Conservation (phyloP, 2,113 vertebrate genomes). For the Lophotis ruficrista region DNA sequence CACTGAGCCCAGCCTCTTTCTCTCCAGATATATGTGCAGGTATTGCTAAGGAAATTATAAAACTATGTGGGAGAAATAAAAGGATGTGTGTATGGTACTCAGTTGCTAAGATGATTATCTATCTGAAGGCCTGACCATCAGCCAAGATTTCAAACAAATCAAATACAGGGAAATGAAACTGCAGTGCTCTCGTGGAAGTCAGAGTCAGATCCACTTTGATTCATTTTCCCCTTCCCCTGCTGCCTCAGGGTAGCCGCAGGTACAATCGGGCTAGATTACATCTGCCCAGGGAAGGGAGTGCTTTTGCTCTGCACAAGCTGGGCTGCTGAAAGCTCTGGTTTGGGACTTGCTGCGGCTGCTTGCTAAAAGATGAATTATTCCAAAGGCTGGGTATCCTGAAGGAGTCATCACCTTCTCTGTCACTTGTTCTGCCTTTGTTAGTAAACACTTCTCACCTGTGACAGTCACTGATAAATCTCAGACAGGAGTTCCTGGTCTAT, state of each 20-base stretch:
- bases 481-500: constrained; percentile 52
- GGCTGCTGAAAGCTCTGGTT: neutral
- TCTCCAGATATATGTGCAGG: neutral
- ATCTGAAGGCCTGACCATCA: neutral
- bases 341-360: neutral
- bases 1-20: neutral
- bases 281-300: neutral
- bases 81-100: neutral
- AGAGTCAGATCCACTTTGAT: neutral
- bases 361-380: constrained; percentile 44
- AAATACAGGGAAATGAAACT: neutral
- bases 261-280: neutral
- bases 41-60: neutral
- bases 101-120: neutral
- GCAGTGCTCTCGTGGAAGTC: neutral
- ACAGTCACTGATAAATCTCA: constrained; percentile 57
- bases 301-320: neutral
- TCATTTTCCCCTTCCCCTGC: neutral
- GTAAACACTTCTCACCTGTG: constrained; percentile 68
- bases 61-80: neutral
- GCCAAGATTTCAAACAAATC: neutral
- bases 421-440: constrained; percentile 62
- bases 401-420: constrained; percentile 45
- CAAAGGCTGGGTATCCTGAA: constrained; percentile 42
- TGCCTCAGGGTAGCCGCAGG: neutral